These are phyloP conservation scores for Epizoanthus fatuus DNA, from an alignment of 92 coral and sea anemone genomes.

Conservation along the genomic window DNA sequence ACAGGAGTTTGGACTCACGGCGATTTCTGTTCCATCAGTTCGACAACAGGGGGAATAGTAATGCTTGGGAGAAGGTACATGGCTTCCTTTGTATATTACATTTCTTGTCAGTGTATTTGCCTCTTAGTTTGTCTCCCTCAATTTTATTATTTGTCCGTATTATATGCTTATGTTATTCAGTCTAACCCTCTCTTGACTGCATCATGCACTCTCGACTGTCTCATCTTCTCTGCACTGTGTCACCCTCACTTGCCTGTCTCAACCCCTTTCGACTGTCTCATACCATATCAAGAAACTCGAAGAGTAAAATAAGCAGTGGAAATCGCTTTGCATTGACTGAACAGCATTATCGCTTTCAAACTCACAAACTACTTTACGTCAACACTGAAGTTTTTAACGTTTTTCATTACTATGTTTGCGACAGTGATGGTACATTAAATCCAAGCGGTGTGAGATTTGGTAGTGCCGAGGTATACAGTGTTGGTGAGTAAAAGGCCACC, in stretches of 20 bases:
- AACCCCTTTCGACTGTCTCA: no score
- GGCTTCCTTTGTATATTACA: neutral
- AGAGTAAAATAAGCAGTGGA: no score
- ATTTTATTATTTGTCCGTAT: neutral
- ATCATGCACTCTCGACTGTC: no score
- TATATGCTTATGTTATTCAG: no score
- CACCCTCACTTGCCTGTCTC: no score
- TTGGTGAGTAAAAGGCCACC: conserved; percentile 64
- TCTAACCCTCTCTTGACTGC: no score
- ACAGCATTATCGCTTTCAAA: no score
- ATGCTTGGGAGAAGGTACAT: conserved; percentile 97
- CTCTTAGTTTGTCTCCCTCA: neutral
- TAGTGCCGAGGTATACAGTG: conserved; percentile 96
- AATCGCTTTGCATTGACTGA: no score
- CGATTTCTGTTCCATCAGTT: conserved; percentile 89
- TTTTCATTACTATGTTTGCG: no score
- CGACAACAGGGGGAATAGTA: conserved; percentile 86
- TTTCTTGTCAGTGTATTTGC: neutral
- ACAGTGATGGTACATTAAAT: conserved; percentile 96
- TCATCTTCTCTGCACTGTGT: no score
- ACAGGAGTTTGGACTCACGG: conserved; percentile 98
- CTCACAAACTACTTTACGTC: no score
- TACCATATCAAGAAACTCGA: no score
- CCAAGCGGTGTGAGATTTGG: conserved; percentile 99
- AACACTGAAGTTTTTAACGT: neutral